A percentile compares a stretch with the other conserved stretches of the same genome.
These are phyloP conservation scores for Pseudopipra pipra DNA, from an alignment of 2,113 vertebrate species.

Conservation along the genomic window DNA sequence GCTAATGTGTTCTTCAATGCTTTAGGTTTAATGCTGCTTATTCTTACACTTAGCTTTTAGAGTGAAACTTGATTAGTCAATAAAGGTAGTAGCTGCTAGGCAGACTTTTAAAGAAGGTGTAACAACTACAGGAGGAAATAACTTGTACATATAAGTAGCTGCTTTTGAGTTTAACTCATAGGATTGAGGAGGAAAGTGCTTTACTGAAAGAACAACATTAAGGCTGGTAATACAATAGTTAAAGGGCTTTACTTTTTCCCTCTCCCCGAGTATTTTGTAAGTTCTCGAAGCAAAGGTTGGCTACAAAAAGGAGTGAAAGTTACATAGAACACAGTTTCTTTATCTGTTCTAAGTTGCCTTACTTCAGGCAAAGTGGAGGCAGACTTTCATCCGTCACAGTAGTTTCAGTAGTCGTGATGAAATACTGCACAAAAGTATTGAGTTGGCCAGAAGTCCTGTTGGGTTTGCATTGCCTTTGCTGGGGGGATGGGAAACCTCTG, in stretches of 20 bases:
- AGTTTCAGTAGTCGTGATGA: neutral
- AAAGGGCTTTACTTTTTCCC: neutral
- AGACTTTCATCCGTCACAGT: neutral
- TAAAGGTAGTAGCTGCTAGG: neutral
- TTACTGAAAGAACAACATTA: neutral
- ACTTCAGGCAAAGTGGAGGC: neutral
- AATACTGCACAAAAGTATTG: neutral
- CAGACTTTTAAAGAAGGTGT: neutral
- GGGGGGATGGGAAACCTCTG: neutral
- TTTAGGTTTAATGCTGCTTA: neutral
- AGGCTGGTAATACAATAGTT: neutral
- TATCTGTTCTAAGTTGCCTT: neutral
- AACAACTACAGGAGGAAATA: neutral
- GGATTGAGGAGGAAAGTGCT: rapidly evolving
- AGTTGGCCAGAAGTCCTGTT: neutral
- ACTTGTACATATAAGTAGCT: neutral
- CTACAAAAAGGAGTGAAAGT: neutral
- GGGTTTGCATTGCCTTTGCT: neutral
- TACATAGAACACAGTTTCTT: rapidly evolving
- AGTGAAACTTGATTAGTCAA: neutral
- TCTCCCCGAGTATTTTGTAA: neutral
- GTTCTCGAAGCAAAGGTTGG: neutral
- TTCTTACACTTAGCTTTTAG: neutral
- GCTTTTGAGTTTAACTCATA: neutral
- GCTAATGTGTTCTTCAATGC: neutral